Evolutionary conservation across 2,888 invertebrate genomes (phyloP).

Genomic region (Nyleta sp.): DNA sequence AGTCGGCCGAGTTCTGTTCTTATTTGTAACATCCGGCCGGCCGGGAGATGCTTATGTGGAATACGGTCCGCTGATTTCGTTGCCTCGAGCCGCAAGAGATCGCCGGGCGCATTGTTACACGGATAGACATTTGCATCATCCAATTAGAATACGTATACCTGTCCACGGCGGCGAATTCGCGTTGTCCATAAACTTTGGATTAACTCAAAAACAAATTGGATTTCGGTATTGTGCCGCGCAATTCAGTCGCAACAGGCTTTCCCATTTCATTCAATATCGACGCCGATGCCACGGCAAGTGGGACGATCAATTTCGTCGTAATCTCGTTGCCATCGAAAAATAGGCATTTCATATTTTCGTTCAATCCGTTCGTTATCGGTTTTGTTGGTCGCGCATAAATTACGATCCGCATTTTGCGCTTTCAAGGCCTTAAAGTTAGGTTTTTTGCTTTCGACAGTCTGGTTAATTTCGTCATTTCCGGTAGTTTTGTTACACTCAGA

Average conservation of each 20-base stretch:
- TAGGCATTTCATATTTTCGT: too few species aligned
- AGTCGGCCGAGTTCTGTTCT: slow-evolving; percentile 34
- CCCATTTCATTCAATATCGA: slow-evolving; percentile 28
- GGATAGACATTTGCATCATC: slow-evolving; percentile 61
- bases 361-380: too few species aligned
- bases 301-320: slow-evolving; percentile 16
- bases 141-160: slow-evolving; percentile 52
- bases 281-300: background rate
- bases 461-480: too few species aligned
- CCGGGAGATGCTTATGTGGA: slow-evolving; percentile 48
- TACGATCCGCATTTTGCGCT: too few species aligned
- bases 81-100: slow-evolving; percentile 50
- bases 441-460: too few species aligned
- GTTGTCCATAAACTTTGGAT: slow-evolving; percentile 51
- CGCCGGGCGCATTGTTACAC: slow-evolving; percentile 59
- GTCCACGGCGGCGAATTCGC: slow-evolving; percentile 32
- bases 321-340: slow-evolving; percentile 5
- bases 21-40: slow-evolving; percentile 66
- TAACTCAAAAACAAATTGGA: slow-evolving; percentile 52
- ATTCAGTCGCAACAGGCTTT: slow-evolving; percentile 33
- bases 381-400: too few species aligned
- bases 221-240: slow-evolving; percentile 33
- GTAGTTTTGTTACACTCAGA: too few species aligned
- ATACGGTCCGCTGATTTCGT: slow-evolving; percentile 65
- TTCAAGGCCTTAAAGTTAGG: too few species aligned